phyloP scores from a whole-genome alignment of 2,797 vertebrate genomes.

The Sarcoramphus papa region DNA sequence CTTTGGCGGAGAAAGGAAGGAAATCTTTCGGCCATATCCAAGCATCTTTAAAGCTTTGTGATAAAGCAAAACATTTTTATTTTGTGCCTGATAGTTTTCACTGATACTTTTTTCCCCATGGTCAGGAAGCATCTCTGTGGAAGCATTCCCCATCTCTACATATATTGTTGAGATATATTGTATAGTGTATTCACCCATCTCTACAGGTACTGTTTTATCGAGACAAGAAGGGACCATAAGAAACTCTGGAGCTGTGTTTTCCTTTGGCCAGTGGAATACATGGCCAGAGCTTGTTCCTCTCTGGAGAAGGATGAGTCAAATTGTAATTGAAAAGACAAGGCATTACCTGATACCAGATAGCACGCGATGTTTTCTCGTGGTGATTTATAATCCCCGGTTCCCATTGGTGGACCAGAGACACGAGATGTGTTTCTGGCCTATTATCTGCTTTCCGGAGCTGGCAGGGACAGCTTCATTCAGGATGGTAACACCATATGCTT shows the following conservation, averaged over 20 bases:
- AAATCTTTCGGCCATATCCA: not conserved
- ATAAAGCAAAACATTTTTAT: not conserved
- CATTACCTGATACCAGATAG: not conserved
- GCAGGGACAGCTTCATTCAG: conserved; percentile 50
- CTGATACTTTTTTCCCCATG: not conserved
- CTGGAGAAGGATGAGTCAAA: not conserved
- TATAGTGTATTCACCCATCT: not conserved
- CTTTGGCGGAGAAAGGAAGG: not conserved
- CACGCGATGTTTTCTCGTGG: not conserved
- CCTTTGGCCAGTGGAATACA: not conserved
- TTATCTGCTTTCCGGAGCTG: not conserved
- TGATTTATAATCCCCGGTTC: not conserved
- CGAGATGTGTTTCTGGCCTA: conserved; percentile 35
- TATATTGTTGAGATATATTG: not conserved
- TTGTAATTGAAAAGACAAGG: conserved; percentile 1
- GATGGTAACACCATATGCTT: conserved; percentile 26
- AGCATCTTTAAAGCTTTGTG: not conserved
- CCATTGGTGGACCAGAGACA: not conserved
- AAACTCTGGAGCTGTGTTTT: not conserved
- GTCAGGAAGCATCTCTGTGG: not conserved
- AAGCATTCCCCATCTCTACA: not conserved
- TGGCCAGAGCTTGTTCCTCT: not conserved
- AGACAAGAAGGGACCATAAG: not conserved
- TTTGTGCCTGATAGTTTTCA: not conserved
- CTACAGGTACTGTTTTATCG: not conserved